These are phyloP conservation scores for Drosophila kohkoa DNA, from an alignment of 1,140 invertebrate species.

Conservation along the genomic window DNA sequence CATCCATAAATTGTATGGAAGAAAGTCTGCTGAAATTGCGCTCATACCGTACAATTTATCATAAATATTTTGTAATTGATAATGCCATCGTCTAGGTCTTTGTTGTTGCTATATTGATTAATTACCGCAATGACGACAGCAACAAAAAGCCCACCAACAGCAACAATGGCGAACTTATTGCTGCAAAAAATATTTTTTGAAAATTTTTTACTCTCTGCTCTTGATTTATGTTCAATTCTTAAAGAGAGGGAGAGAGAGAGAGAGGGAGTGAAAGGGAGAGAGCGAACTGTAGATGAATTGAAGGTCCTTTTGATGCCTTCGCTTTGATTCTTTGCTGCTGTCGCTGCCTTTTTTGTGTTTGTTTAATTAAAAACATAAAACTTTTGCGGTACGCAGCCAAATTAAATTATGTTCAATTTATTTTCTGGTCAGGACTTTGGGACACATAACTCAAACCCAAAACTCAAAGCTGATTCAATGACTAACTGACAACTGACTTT, in stretches of 20 bases:
- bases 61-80: constrained; percentile 76
- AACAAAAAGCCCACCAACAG: constrained; percentile 43
- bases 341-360: constrained; percentile 30
- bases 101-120: constrained; percentile 69
- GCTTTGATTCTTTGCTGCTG: constrained; percentile 39
- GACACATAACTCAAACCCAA: not conserved
- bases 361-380: constrained; percentile 54
- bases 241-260: constrained; percentile 1
- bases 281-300: constrained; percentile 26
- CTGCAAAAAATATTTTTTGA: constrained; percentile 74
- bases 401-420: constrained; percentile 61
- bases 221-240: constrained; percentile 73
- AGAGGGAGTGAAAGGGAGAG: not conserved
- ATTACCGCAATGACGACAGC: constrained; percentile 76
- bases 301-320: constrained; percentile 36
- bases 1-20: constrained; percentile 78
- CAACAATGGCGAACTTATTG: constrained; percentile 71
- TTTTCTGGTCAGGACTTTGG: constrained; percentile 43
- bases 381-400: constrained; percentile 42
- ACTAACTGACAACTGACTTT: constrained; percentile 10
- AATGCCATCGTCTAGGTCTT: constrained; percentile 75
- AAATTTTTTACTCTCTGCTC: constrained; percentile 65
- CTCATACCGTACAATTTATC: constrained; percentile 71
- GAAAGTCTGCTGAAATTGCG: constrained; percentile 52
- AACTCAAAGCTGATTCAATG: not conserved